Base-by-base conservation (phyloP, 2,113 vertebrate species). In the Syrmaticus mikado region DNA sequence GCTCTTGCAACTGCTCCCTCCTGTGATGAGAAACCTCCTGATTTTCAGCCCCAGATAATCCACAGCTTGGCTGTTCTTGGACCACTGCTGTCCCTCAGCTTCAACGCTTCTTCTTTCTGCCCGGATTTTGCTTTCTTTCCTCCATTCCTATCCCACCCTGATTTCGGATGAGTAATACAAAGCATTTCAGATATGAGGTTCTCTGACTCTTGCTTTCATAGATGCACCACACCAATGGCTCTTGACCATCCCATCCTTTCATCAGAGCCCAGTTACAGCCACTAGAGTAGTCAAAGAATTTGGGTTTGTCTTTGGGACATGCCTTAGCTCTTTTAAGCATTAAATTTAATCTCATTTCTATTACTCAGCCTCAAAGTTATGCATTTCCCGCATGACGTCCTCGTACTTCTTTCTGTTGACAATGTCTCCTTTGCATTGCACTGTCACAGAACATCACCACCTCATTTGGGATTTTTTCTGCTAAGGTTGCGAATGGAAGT, bases 41-140 rank as follows among this genome's bases (percentile, higher is more conserved):
- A 28, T 43, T 79, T 34, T 55, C 67, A 75, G 46, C 34, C 38
- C 75, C 32, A 15, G 55, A 22, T 55, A 28, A 41, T 4, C 27
- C 60, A 3, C 1, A 4, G 40, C 36, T 85, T 4, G 0, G n/a
- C 60, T 7, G 8, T 28, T 40, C 6, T 3, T 11, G 10, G 34
- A 17, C 22, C 52, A 28, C 22, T 16, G 17, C 4, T 80, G 36
- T 16, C 45, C 36, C 76, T 80, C 16, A 36, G 20, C 75, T 71
- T 77, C 0, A 0, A 8, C 14, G 32, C 36, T 84, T 52, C 32
- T 8, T 28, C 13, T 41, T 18, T 32, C 21, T 21, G 38, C 9
- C 11, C n/a, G 28, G 1, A 5, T 79, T 71, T 72, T 61, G 27
- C 24, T 55, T 73, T 13, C 38, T 58, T 61, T 32, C 22, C 2